These are phyloP conservation scores for Drosophila simulans DNA, from an alignment of 1,140 invertebrate species.

Conservation along the genomic window DNA sequence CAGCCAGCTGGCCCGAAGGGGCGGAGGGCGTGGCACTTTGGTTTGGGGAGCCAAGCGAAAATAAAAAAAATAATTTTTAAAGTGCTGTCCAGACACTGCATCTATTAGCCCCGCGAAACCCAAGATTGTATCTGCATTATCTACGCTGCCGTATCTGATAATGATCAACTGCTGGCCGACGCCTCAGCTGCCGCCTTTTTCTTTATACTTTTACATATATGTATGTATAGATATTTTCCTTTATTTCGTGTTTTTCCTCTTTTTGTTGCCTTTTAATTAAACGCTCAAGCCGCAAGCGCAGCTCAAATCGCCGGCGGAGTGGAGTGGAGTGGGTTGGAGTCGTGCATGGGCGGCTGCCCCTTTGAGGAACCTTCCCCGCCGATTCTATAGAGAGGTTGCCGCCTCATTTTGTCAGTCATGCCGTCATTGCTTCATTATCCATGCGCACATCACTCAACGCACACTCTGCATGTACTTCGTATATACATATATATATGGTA, in stretches of 20 bases:
- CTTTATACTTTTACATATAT: slow-evolving; percentile 25
- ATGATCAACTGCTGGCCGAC: slow-evolving; percentile 74
- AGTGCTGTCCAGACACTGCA: slow-evolving; percentile 47
- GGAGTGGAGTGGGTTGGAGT: slow-evolving; percentile 1
- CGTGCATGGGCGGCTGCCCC: slow-evolving; percentile 49
- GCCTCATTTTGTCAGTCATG: slow-evolving; percentile 59
- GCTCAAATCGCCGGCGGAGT: slow-evolving; percentile 28
- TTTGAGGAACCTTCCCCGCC: slow-evolving; percentile 48
- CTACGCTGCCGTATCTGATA: slow-evolving; percentile 70
- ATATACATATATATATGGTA: not conserved
- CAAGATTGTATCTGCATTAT: slow-evolving; percentile 52
- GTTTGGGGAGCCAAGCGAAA: slow-evolving; percentile 40
- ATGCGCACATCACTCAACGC: slow-evolving; percentile 77
- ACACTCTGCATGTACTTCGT: slow-evolving; percentile 37
- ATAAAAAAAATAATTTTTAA: slow-evolving; percentile 59
- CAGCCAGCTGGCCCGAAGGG: slow-evolving; percentile 24
- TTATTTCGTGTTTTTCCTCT: slow-evolving; percentile 19
- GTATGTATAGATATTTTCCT: slow-evolving; percentile 1
- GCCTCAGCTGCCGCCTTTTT: slow-evolving; percentile 58
- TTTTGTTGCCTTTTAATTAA: slow-evolving; percentile 79
- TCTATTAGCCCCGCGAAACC: slow-evolving; percentile 13
- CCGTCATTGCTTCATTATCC: slow-evolving; percentile 77
- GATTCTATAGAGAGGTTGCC: slow-evolving; percentile 45
- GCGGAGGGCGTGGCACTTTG: not conserved
- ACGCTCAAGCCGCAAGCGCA: slow-evolving; percentile 64